Evolutionary conservation across 2,888 invertebrate genomes (phyloP).

Genomic region (Oxyscelio sp.): DNA sequence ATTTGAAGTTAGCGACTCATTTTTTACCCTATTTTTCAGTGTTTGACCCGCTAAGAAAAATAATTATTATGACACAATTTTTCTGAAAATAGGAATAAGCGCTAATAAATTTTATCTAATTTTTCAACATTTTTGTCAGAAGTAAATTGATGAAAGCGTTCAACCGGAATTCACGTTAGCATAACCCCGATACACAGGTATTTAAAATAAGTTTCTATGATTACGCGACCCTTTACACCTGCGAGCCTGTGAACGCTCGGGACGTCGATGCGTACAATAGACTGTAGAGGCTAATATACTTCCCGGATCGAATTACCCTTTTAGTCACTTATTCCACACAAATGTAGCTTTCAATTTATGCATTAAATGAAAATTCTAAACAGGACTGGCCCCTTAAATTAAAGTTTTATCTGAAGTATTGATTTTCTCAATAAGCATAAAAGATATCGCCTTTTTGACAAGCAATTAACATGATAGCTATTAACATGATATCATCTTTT

Average conservation of each 20-base stretch:
- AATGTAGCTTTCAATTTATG: too few species aligned
- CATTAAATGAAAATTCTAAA: too few species aligned
- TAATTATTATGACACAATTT: slow-evolving; percentile 3
- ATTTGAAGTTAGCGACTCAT: slow-evolving; percentile 2
- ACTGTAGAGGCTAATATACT: neutral
- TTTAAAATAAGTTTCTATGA: neutral
- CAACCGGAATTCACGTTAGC: neutral
- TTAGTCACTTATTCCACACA: slow-evolving; percentile 2
- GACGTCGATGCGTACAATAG: slow-evolving; percentile 5
- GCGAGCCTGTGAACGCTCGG: slow-evolving; percentile 2
- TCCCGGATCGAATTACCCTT: slow-evolving; percentile 1
- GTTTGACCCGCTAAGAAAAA: slow-evolving; percentile 15
- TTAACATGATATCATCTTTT: too few species aligned
- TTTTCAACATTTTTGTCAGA: neutral
- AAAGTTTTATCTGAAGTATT: too few species aligned
- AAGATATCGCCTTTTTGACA: too few species aligned
- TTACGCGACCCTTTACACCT: neutral
- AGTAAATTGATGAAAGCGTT: slow-evolving; percentile 5
- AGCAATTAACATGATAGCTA: too few species aligned
- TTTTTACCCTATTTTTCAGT: slow-evolving; percentile 10
- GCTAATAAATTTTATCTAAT: slow-evolving; percentile 1
- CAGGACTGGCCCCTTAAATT: too few species aligned
- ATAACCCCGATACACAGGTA: neutral
- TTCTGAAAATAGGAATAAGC: slow-evolving; percentile 1
- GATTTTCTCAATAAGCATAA: too few species aligned